phyloP scores from a whole-genome alignment of 2,888 invertebrate species.

The Drosophila ustulata region DNA sequence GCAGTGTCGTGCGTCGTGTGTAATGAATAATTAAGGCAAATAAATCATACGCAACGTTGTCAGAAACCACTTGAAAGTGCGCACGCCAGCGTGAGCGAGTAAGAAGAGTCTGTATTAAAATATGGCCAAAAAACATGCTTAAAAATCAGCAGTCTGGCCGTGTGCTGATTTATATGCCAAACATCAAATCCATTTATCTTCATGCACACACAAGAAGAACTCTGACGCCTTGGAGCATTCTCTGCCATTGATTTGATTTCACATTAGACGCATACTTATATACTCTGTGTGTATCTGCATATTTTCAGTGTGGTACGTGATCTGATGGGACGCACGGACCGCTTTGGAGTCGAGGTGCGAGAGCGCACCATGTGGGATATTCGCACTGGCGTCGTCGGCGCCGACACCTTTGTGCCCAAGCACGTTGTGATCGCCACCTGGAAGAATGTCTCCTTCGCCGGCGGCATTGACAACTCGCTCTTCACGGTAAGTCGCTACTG shows the following conservation, averaged over 20 bases:
- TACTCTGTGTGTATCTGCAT: conserved; percentile 12
- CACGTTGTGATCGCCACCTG: conserved; percentile 96
- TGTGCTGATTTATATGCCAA: conserved; percentile 74
- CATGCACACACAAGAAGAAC: conserved; percentile 31
- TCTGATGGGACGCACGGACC: conserved; percentile 90
- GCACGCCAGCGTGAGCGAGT: conserved; percentile 27
- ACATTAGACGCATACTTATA: conserved; percentile 39
- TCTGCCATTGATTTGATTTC: conserved; percentile 53
- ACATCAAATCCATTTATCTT: conserved; percentile 81
- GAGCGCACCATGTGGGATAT: conserved; percentile 95
- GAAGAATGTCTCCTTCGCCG: conserved; percentile 97
- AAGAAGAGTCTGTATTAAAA: conserved; percentile 50
- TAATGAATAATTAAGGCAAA: conserved; percentile 73
- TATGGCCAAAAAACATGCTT: conserved; percentile 39
- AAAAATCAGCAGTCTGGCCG: conserved; percentile 50
- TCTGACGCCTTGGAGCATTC: conserved; percentile 13
- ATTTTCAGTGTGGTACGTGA: conserved; percentile 88
- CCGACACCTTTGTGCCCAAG: conserved; percentile 95
- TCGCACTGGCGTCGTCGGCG: conserved; percentile 95
- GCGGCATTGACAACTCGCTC: conserved; percentile 93
- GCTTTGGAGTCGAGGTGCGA: conserved; percentile 93
- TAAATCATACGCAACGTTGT: conserved; percentile 74
- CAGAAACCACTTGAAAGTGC: conserved; percentile 61
- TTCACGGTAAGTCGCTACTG: conserved; percentile 86
- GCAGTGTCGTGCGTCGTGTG: conserved; percentile 6